Percentiles rank a stretch among this genome's conserved stretches.
Evolutionary conservation across 2,888 invertebrate genomes (phyloP).

Genomic region (Chloromyia formosa): DNA sequence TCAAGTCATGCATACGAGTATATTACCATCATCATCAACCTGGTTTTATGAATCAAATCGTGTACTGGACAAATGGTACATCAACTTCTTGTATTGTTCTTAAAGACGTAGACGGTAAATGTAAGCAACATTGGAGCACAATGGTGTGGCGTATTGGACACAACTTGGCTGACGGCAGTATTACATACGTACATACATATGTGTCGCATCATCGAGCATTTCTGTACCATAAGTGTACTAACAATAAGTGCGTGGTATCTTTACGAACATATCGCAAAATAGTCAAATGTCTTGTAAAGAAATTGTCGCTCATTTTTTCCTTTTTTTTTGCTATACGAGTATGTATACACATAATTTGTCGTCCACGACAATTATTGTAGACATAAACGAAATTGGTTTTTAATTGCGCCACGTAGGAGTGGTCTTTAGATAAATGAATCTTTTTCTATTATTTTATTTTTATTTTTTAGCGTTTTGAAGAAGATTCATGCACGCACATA

Average conservation of each 20-base stretch:
- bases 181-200: not conserved
- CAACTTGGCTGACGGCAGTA: not conserved
- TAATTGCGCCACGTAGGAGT: conserved; percentile 28
- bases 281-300: conserved; percentile 10
- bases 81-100: conserved; percentile 40
- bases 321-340: not conserved
- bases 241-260: conserved; percentile 32
- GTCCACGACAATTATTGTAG: conserved; percentile 18
- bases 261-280: conserved; percentile 3
- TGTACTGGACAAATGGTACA: conserved; percentile 15
- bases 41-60: conserved; percentile 19
- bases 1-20: not conserved
- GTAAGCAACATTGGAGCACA: not conserved
- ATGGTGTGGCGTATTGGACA: not conserved
- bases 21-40: not conserved
- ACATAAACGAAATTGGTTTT: conserved; percentile 31
- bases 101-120: conserved; percentile 6
- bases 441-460: not conserved
- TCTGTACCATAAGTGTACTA: conserved; percentile 11
- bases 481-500: not conserved
- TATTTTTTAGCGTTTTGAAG: no score
- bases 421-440: conserved; percentile 20
- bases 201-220: not conserved
- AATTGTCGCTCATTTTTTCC: conserved; percentile 1
- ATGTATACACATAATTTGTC: conserved; percentile 11